Conservation (phyloP, 2,888 invertebrate genomes). For the Leucophenga montana region DNA sequence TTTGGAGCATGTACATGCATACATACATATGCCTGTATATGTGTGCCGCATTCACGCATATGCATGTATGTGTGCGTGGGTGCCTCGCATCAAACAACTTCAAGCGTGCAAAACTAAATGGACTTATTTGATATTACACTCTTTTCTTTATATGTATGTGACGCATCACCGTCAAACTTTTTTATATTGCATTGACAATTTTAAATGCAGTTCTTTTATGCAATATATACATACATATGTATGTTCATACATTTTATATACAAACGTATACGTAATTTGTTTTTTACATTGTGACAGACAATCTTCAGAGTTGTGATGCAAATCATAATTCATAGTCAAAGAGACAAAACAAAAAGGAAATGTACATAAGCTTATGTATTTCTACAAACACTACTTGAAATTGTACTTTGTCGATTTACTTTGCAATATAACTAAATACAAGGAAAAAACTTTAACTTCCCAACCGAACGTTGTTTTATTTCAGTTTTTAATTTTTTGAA, state of each 20-base stretch:
- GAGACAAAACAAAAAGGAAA: too few species aligned
- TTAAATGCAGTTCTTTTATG: neutral
- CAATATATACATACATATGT: too few species aligned
- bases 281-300: too few species aligned
- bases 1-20: constrained; percentile 26
- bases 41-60: neutral
- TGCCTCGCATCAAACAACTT: constrained; percentile 22
- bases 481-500: too few species aligned
- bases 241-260: constrained; percentile 58
- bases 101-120: constrained; percentile 48
- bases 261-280: constrained; percentile 46
- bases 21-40: constrained; percentile 27
- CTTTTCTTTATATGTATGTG: constrained; percentile 51
- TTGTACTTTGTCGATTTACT: too few species aligned
- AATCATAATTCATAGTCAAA: too few species aligned
- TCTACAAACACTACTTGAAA: too few species aligned
- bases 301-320: too few species aligned
- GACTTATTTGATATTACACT: constrained; percentile 46
- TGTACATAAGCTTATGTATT: too few species aligned
- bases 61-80: neutral
- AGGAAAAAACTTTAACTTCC: too few species aligned
- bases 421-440: too few species aligned
- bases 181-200: neutral
- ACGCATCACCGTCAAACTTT: neutral
- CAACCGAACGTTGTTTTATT: too few species aligned